Base-by-base conservation (phyloP, 2,113 vertebrate species). In the Pelvicachromis taeniatus region DNA sequence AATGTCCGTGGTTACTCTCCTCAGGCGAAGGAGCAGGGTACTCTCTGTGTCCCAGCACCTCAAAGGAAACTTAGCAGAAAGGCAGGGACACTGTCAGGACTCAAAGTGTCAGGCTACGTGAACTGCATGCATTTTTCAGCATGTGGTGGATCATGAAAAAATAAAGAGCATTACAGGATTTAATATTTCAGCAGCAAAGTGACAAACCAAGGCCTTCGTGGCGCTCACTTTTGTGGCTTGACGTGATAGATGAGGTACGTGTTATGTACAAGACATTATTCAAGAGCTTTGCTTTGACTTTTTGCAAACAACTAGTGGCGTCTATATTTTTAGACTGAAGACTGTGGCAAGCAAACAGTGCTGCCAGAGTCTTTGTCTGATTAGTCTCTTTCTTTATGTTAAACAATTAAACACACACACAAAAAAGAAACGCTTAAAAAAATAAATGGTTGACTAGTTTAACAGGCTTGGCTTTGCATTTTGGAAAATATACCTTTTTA, bases 121-220 rank as follows among this genome's bases (percentile, higher is more conserved):
- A 90, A 85, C 70, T 14, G 77, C 86, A 89, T 94, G 85, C 87
- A 92, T 91, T 91, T 94, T 92, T 92, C 70, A 94, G 79, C 63
- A 56, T 11, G 13, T 48, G 23, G 70, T 40, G 63, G 21, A 54
- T 83, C 84, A 94, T 94, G 78, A 94, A 95, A 95, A 89, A 92
- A 82, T 93, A 93, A 95, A 88, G 80, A 87, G 81, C 23, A 7
- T 29, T 21, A 23, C 85, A 75, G 84, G 83, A 91, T 89, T 94
- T 53, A 95, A 95, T 95, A 94, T 94, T 95, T 94, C 85, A 95
- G 79, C 81, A 80, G 33, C 65, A 61, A 53, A 84, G 89, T 81
- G 89, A 92, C 58, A 55, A 87, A 56, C 70, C 8, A 4, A 61
- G 77, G 83, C 63, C 84, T 84, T 73, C 14, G 3, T 10, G 23